phyloP scores from a whole-genome alignment of 2,888 invertebrate genomes.

The Archips xylosteana region DNA sequence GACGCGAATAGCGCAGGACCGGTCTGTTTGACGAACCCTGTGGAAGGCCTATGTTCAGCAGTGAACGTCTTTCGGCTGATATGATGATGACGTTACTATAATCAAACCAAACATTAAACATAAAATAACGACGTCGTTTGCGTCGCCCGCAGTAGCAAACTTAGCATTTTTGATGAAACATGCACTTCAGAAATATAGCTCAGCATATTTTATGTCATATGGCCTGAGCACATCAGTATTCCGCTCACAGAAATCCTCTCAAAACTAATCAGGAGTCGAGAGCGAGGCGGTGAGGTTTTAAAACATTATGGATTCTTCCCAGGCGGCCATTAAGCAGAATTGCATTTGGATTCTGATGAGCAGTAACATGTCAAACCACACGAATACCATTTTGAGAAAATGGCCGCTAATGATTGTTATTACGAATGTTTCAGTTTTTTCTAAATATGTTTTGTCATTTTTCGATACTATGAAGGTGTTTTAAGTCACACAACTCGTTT shows the following conservation, averaged over 20 bases:
- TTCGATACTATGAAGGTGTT: too few relatives aligned
- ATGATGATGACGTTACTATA: too few relatives aligned
- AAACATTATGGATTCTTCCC: constrained; percentile 23
- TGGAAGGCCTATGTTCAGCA: too few relatives aligned
- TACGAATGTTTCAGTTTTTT: too few relatives aligned
- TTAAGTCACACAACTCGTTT: too few relatives aligned
- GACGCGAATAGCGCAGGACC: too few relatives aligned
- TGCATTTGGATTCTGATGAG: not conserved
- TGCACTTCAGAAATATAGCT: constrained; percentile 31
- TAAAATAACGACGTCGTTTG: not conserved
- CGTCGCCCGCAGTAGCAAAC: not conserved
- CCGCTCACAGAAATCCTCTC: constrained; percentile 17
- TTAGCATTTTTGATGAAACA: constrained; percentile 28
- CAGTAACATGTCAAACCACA: too few relatives aligned
- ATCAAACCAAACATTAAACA: not conserved
- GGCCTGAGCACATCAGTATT: constrained; percentile 31
- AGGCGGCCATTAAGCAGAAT: constrained; percentile 5
- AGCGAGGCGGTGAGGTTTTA: constrained; percentile 1
- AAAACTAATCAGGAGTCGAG: constrained; percentile 28
- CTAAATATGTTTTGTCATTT: too few relatives aligned
- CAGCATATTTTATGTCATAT: constrained; percentile 27
- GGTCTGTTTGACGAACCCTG: too few relatives aligned
- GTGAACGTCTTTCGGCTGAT: too few relatives aligned
- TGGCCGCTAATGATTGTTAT: too few relatives aligned
- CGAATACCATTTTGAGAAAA: too few relatives aligned